phyloP scores from a whole-genome alignment of 1,140 invertebrate genomes.

The Cotesia typhae region DNA sequence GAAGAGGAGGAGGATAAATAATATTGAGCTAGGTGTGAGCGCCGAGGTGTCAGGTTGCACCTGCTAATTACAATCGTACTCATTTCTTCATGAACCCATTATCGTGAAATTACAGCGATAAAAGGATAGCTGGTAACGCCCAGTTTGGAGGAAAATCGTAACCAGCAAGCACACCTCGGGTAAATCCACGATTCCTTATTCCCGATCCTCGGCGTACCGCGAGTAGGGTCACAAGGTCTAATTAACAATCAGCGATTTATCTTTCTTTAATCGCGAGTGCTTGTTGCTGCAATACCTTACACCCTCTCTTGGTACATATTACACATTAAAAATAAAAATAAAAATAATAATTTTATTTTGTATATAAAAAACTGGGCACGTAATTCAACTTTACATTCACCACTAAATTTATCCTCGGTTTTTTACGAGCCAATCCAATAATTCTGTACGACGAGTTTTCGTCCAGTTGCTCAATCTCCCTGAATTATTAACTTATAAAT shows the following conservation, averaged over 20 bases:
- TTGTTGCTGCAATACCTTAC: constrained; percentile 14
- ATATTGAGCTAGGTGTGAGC: neutral
- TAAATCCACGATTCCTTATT: neutral
- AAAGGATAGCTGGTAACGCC: constrained; percentile 13
- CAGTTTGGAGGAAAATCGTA: neutral
- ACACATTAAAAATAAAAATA: constrained; percentile 14
- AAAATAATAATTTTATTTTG: neutral
- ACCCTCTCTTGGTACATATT: neutral
- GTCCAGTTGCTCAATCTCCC: constrained; percentile 29
- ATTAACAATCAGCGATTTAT: constrained; percentile 61
- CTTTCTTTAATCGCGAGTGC: constrained; percentile 43
- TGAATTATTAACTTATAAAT: neutral
- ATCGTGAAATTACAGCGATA: constrained; percentile 10
- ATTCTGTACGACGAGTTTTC: constrained; percentile 18
- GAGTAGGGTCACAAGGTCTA: constrained; percentile 51
- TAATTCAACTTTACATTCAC: constrained; percentile 32
- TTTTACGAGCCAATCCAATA: constrained; percentile 3
- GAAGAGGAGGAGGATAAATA: too few species aligned
- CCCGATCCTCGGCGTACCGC: neutral
- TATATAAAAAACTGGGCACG: constrained; percentile 10
- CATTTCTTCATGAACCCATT: constrained; percentile 11
- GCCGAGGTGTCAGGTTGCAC: constrained; percentile 1
- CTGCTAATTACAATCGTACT: constrained; percentile 17
- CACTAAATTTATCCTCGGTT: constrained; percentile 14
- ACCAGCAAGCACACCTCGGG: too few species aligned